Conservation (phyloP, 2,888 invertebrate species). For the Tanaodytes sp. region DNA sequence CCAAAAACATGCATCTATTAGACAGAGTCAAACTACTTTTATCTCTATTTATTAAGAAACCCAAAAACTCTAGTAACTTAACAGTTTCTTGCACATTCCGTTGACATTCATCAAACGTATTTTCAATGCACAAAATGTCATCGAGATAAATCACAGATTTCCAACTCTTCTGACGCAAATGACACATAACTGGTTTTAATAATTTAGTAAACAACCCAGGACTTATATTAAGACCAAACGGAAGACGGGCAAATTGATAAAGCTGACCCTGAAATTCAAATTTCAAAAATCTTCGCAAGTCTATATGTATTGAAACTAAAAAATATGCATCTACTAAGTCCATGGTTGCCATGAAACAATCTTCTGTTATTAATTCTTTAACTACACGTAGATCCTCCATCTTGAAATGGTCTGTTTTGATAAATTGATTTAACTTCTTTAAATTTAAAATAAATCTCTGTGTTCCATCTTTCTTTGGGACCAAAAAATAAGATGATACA, state of each 20-base stretch:
- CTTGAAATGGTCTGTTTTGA: neutral
- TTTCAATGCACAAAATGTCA: slow-evolving; percentile 35
- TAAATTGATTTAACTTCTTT: neutral
- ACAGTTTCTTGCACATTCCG: slow-evolving; percentile 11
- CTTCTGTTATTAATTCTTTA: neutral
- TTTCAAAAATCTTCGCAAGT: slow-evolving; percentile 2
- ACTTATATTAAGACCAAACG: neutral
- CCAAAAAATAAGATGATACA: neutral
- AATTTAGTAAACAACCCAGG: slow-evolving; percentile 3
- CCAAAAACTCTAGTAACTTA: slow-evolving; percentile 5
- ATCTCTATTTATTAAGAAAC: slow-evolving; percentile 23
- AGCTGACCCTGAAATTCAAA: neutral
- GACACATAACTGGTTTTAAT: neutral
- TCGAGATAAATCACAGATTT: slow-evolving; percentile 12
- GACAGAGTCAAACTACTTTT: slow-evolving; percentile 71
- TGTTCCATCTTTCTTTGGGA: neutral
- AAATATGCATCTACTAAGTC: neutral
- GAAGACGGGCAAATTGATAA: neutral
- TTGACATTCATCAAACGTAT: slow-evolving; percentile 4
- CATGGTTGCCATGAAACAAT: neutral
- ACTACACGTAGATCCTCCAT: neutral
- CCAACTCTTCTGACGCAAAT: neutral
- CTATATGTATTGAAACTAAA: neutral
- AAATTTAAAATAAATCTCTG: neutral
- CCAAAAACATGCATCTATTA: slow-evolving; percentile 75